phyloP scores from a whole-genome alignment of 1,140 invertebrate species.

The Dinoponera quadriceps region DNA sequence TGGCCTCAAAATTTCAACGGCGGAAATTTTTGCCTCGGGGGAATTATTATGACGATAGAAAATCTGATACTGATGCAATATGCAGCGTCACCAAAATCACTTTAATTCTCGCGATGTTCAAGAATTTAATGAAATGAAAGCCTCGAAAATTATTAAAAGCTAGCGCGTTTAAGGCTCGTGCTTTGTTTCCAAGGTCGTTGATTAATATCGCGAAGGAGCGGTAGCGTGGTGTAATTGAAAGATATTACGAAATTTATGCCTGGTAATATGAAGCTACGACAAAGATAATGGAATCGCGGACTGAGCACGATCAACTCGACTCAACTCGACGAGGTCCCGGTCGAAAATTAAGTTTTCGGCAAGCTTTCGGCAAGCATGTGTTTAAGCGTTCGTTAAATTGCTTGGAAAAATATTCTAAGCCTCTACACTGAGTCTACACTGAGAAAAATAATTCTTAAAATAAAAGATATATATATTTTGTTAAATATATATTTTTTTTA shows the following conservation, averaged over 20 bases:
- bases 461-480: too few species aligned
- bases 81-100: neutral
- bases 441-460: too few species aligned
- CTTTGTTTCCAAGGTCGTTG: constrained; percentile 55
- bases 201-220: constrained; percentile 65
- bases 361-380: too few species aligned
- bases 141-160: constrained; percentile 56
- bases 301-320: constrained; percentile 34
- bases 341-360: too few species aligned
- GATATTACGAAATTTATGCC: constrained; percentile 72
- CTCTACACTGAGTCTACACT: too few species aligned
- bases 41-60: neutral
- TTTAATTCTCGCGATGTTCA: constrained; percentile 44
- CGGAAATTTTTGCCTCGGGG: neutral
- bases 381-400: too few species aligned
- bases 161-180: constrained; percentile 37
- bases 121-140: constrained; percentile 54
- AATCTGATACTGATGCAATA: neutral
- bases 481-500: too few species aligned
- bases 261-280: constrained; percentile 42
- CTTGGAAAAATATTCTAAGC: too few species aligned
- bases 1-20: neutral
- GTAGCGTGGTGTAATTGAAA: constrained; percentile 63
- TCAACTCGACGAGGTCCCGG: too few species aligned
- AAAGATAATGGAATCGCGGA: constrained; percentile 48